These are phyloP conservation scores for Bellardia bayeri DNA, from an alignment of 2,888 invertebrate species.

Conservation along the genomic window DNA sequence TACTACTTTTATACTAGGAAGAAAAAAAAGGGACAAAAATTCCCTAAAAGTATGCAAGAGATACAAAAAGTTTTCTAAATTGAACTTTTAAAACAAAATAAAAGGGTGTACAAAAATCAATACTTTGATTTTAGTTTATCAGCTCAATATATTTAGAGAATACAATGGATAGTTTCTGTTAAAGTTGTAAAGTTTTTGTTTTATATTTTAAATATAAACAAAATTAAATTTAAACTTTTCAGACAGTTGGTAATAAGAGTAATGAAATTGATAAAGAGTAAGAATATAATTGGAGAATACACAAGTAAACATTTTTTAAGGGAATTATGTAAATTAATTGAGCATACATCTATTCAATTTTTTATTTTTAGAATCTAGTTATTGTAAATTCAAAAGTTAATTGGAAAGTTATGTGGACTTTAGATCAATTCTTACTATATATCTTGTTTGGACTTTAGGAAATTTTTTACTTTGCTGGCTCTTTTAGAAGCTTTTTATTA, in stretches of 20 bases:
- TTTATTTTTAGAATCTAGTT: too few relatives aligned
- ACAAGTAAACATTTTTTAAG: background rate
- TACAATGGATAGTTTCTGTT: conserved; percentile 20
- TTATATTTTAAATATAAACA: conserved; percentile 58
- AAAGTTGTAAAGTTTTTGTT: conserved; percentile 8
- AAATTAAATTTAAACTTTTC: conserved; percentile 76
- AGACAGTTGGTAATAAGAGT: conserved; percentile 69
- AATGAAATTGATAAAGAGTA: conserved; percentile 48
- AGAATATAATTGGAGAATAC: background rate
- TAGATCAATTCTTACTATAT: too few relatives aligned
- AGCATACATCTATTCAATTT: background rate
- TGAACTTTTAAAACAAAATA: conserved; percentile 37
- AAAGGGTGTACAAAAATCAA: conserved; percentile 26
- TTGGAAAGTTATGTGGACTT: too few relatives aligned
- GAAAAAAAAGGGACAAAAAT: background rate
- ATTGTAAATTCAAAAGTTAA: too few relatives aligned
- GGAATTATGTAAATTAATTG: conserved; percentile 30
- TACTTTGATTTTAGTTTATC: conserved; percentile 36
- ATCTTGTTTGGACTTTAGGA: too few relatives aligned
- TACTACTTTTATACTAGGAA: background rate
- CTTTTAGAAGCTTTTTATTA: background rate
- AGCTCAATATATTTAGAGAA: conserved; percentile 6
- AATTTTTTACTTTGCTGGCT: too few relatives aligned
- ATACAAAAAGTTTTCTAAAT: conserved; percentile 26
- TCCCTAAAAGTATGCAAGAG: conserved; percentile 36